Percentiles rank a stretch among this genome's conserved stretches.
Evolutionary conservation across 92 coral and sea anemone genomes (phyloP).

Genomic region (Montipora capitata): DNA sequence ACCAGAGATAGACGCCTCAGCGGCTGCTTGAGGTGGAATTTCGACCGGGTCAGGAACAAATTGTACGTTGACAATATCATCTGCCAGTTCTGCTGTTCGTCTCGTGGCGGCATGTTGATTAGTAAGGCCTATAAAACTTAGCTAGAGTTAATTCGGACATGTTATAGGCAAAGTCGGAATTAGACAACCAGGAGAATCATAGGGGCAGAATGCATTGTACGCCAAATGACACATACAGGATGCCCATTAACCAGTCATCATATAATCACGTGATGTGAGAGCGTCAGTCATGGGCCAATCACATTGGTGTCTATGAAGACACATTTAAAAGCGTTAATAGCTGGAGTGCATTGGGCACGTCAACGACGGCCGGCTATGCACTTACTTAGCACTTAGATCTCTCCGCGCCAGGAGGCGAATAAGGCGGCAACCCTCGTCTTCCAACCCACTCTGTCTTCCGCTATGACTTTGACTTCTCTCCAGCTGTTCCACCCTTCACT

Average conservation of each 20-base stretch:
- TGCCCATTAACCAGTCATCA: constrained; percentile 30
- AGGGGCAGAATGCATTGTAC: constrained; percentile 39
- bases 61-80: constrained; percentile 36
- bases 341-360: constrained; percentile 48
- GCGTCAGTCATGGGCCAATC: constrained; percentile 28
- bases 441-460: too few relatives aligned
- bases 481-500: too few relatives aligned
- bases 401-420: too few relatives aligned
- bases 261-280: constrained; percentile 16
- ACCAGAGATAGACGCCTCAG: constrained; percentile 38
- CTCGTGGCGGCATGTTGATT: constrained; percentile 42
- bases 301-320: constrained; percentile 32
- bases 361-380: constrained; percentile 44
- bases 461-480: too few relatives aligned
- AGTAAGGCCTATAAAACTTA: constrained; percentile 42
- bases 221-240: constrained; percentile 28
- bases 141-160: constrained; percentile 29
- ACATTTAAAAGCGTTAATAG: constrained; percentile 39
- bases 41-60: constrained; percentile 53
- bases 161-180: constrained; percentile 41
- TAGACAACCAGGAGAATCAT: constrained; percentile 41
- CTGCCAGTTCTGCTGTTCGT: too few relatives aligned
- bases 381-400: too few relatives aligned
- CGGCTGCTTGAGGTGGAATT: constrained; percentile 23
- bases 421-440: too few relatives aligned